Evolutionary conservation across 2,888 invertebrate genomes (phyloP).

Genomic region (Pasiphila rectangulata): DNA sequence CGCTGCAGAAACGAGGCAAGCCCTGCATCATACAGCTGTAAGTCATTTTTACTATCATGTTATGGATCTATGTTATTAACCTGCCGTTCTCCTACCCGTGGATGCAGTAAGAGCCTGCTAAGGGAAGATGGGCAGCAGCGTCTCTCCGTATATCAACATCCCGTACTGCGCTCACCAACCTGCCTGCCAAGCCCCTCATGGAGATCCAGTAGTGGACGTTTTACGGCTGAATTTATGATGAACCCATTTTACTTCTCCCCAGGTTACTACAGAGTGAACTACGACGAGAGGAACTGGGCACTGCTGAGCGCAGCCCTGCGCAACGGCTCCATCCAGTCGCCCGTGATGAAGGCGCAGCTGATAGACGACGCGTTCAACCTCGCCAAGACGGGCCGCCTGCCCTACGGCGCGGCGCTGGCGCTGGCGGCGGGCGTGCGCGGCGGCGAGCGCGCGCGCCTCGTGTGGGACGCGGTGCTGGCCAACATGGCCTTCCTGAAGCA

Average conservation of each 20-base stretch:
- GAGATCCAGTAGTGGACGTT: too few relatives aligned
- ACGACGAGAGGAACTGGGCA: constrained; percentile 81
- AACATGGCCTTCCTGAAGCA: constrained; percentile 77
- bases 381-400: constrained; percentile 79
- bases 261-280: constrained; percentile 84
- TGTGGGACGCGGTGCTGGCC: constrained; percentile 83
- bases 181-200: too few relatives aligned
- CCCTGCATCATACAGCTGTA: too few relatives aligned
- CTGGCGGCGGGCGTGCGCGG: constrained; percentile 82
- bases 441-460: constrained; percentile 83
- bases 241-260: constrained; percentile 7
- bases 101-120: too few relatives aligned
- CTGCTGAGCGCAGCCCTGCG: constrained; percentile 72
- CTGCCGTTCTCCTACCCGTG: too few relatives aligned
- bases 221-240: too few relatives aligned
- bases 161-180: too few relatives aligned
- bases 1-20: too few relatives aligned
- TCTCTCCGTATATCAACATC: too few relatives aligned
- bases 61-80: too few relatives aligned
- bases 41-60: too few relatives aligned
- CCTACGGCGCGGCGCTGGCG: constrained; percentile 82
- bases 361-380: constrained; percentile 87
- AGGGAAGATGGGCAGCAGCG: too few relatives aligned
- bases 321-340: constrained; percentile 75
- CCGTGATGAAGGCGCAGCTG: constrained; percentile 84